Base-by-base conservation (phyloP, 2,888 invertebrate genomes). In the Platynereis dumerilii region DNA sequence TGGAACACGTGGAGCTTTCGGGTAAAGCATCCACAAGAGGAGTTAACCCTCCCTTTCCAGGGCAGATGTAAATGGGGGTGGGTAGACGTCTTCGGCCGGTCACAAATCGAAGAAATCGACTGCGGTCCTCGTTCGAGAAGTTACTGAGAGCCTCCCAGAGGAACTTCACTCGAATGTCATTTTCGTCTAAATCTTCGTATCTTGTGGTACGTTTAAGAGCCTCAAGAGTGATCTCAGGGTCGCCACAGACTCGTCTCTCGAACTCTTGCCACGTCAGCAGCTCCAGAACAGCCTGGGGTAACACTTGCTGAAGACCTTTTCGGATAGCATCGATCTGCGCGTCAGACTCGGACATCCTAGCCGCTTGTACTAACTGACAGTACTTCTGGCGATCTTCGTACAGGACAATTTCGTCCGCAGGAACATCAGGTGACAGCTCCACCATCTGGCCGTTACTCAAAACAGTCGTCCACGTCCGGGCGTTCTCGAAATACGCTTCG, bases 1-100 rank as follows among this genome's bases (percentile, higher is more conserved):
- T 83, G 39, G 80, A 80, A 76, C 84, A 84, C n/a, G 84, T 84
- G 10, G 83, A 82, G 2, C 83, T 82, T 64, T 83, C 83, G 2
- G 84, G 84, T 54, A 83, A 69, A 53, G 78, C 75, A 65, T 83
- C 80, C 3, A 78, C 73, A n/a, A n/a, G 48, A 3, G 48, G n/a
- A 10, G n/a, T 7, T 12, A 65, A 71, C 69, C 64, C 80, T 81
- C 75, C 76, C 70, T 80, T 78, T 45, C 78, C 80, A 27, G 78
- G 76, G n/a, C 80, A 80, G 45, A 84, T 75, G 66, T 78, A 80
- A 2, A 84, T 69, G 3, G 80, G 76, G 12, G 82, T 82, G 2
- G 83, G 83, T 20, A 84, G 71, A 44, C 83, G 72, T 48, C 81
- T 67, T 29, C 84, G 70, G 7, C 84, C 84, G 2, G 83, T 82